phyloP scores from a whole-genome alignment of 2,113 vertebrate genomes.

The Dicerorhinus sumatrensis region DNA sequence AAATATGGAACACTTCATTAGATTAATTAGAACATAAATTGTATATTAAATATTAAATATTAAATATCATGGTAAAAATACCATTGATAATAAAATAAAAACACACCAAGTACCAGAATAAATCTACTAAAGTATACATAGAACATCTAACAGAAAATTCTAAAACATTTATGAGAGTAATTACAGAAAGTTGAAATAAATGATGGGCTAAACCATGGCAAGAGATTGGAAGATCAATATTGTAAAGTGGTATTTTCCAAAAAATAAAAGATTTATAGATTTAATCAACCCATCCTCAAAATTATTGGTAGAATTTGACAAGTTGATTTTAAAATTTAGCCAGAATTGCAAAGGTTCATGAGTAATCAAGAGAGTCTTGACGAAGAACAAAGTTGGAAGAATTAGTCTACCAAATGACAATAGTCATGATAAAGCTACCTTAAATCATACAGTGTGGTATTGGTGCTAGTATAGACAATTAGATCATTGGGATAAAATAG shows the following conservation, averaged over 20 bases:
- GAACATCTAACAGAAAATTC: background rate
- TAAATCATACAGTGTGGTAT: background rate
- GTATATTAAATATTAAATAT: background rate
- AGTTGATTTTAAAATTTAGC: constrained; percentile 44
- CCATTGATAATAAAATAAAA: background rate
- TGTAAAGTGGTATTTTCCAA: background rate
- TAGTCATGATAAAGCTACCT: background rate
- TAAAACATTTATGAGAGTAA: background rate
- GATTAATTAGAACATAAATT: background rate
- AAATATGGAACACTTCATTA: background rate
- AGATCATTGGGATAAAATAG: background rate
- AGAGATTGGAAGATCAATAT: background rate
- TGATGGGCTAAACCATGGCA: background rate
- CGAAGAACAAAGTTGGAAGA: background rate
- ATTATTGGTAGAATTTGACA: constrained; percentile 20
- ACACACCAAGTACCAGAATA: background rate
- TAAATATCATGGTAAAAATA: background rate
- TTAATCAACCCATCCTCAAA: background rate
- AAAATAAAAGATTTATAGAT: background rate
- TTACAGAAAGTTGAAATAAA: constrained; percentile 17
- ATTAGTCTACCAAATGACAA: background rate
- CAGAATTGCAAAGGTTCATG: background rate
- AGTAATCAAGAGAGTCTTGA: background rate
- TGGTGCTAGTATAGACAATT: background rate
- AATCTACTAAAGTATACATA: background rate